A percentile compares a stretch with the other conserved stretches of the same genome.
Conservation (phyloP, 2,113 vertebrate genomes). For the Oryzias melastigma region DNA sequence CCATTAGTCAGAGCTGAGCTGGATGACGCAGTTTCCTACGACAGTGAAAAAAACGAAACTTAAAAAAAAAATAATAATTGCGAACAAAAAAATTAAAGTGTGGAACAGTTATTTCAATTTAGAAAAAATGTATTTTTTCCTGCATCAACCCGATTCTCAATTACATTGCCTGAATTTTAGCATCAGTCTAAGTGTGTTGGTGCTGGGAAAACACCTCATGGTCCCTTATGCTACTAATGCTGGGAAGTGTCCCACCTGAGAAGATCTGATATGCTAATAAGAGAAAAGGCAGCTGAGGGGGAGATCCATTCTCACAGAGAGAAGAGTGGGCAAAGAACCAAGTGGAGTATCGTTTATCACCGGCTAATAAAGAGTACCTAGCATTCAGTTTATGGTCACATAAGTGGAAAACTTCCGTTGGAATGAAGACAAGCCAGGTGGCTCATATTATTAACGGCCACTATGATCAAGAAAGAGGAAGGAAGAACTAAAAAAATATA, state of each 20-base stretch:
- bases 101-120: too few relatives aligned
- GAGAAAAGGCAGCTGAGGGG: conserved; percentile 19
- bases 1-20: too few relatives aligned
- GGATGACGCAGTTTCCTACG: too few relatives aligned
- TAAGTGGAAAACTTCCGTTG: conserved; percentile 62
- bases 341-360: conserved; percentile 55
- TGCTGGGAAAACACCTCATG: conserved; percentile 58
- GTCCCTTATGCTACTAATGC: conserved; percentile 22
- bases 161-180: background rate
- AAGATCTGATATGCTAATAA: conserved; percentile 23
- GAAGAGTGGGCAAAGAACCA: conserved; percentile 13
- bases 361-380: conserved; percentile 37
- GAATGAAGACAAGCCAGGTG: conserved; percentile 46
- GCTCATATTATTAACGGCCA: conserved; percentile 48
- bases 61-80: too few relatives aligned
- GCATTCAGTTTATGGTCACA: conserved; percentile 43
- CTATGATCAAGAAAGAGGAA: conserved; percentile 1
- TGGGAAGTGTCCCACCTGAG: conserved; percentile 34
- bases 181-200: conserved; percentile 13
- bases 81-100: too few relatives aligned
- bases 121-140: too few relatives aligned
- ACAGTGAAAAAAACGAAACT: too few relatives aligned
- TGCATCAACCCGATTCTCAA: background rate
- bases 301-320: conserved; percentile 23
- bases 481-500: too few relatives aligned